phyloP scores from a whole-genome alignment of 2,888 invertebrate species.

The Tryphoninae sp. region DNA sequence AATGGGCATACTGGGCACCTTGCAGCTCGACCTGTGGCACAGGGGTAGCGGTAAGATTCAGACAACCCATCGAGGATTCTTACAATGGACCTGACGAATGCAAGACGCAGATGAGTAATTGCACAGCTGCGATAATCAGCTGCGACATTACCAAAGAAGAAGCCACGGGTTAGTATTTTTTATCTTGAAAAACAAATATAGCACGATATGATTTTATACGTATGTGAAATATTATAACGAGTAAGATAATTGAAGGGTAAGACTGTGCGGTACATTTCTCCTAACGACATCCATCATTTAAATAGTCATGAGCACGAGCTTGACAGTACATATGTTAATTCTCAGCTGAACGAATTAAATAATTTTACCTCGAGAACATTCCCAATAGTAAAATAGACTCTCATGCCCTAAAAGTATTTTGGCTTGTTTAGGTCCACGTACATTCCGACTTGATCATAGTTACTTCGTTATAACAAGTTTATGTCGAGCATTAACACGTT shows the following conservation, averaged over 20 bases:
- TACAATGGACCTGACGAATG: constrained; percentile 73
- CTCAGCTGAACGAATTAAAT: no score
- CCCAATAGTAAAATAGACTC: no score
- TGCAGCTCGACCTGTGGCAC: constrained; percentile 94
- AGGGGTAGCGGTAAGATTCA: constrained; percentile 88
- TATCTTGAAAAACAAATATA: background rate
- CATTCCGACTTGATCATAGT: no score
- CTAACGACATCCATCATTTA: no score
- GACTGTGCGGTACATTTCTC: no score
- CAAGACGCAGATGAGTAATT: constrained; percentile 72
- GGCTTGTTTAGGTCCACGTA: no score
- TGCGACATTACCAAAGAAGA: constrained; percentile 75
- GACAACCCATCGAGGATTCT: constrained; percentile 76
- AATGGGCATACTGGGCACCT: constrained; percentile 95
- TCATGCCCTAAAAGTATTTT: no score
- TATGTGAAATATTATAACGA: no score
- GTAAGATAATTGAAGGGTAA: no score
- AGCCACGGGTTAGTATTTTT: constrained; percentile 71
- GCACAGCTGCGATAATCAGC: constrained; percentile 73
- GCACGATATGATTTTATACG: background rate
- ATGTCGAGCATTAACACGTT: background rate
- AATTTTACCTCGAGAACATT: no score
- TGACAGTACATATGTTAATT: no score
- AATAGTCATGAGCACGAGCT: no score
- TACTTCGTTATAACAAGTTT: background rate